Conservation (phyloP, 2,113 vertebrate genomes). For the Cyanistes caeruleus region DNA sequence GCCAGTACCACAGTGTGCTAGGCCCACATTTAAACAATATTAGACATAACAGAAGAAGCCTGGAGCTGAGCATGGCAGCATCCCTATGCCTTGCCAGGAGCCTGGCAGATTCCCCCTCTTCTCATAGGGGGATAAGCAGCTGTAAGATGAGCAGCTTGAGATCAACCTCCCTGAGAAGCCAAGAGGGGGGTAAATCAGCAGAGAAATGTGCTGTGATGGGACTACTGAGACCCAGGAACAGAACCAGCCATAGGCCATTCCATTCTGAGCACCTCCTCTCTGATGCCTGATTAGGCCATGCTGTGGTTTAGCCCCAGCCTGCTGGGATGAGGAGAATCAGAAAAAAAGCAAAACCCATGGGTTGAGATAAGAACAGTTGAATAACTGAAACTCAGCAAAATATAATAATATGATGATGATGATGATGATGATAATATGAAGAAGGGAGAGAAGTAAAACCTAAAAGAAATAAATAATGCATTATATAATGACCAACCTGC, state of each 20-base stretch:
- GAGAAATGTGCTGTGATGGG: not conserved
- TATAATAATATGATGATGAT: not conserved
- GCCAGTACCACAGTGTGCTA: not conserved
- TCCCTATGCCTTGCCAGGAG: rapidly evolving
- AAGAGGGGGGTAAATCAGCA: not conserved
- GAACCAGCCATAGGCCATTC: not conserved
- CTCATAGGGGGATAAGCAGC: not conserved
- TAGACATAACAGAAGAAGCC: not conserved
- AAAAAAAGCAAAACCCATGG: not conserved
- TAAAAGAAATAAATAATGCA: not conserved
- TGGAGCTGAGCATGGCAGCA: not conserved
- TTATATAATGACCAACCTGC: not conserved
- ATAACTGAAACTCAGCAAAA: not conserved
- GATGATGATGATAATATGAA: too few relatives aligned
- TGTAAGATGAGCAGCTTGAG: not conserved
- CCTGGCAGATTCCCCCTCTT: not conserved
- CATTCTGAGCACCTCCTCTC: not conserved
- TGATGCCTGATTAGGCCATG: too few relatives aligned
- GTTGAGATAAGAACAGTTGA: not conserved
- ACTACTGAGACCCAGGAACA: not conserved
- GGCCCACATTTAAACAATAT: not conserved
- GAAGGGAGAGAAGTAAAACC: not conserved
- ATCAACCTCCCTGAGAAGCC: not conserved
- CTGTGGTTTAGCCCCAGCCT: not conserved
- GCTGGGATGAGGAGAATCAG: not conserved